Conservation (phyloP, 2,797 vertebrate species). For the Darevskia mixta region DNA sequence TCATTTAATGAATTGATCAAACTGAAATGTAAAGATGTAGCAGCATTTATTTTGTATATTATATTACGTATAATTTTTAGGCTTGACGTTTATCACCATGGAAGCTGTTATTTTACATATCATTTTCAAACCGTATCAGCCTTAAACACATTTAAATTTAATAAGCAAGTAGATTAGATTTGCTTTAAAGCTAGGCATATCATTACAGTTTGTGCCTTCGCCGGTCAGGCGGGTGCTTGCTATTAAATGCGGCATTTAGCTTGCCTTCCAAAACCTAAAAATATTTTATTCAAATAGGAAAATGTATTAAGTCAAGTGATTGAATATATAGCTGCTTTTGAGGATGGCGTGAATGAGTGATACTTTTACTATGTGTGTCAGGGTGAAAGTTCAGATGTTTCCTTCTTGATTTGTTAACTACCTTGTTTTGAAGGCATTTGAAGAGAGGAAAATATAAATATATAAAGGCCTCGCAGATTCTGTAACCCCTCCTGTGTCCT, state of each 20-base stretch:
- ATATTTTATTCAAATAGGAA: slow-evolving; percentile 57
- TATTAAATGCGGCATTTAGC: slow-evolving; percentile 74
- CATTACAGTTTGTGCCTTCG: slow-evolving; percentile 75
- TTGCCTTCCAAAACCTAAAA: slow-evolving; percentile 77
- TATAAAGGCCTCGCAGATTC: slow-evolving; percentile 65
- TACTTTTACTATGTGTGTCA: slow-evolving; percentile 11
- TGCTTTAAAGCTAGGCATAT: slow-evolving; percentile 84
- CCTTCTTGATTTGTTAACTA: slow-evolving; percentile 56
- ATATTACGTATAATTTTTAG: slow-evolving; percentile 83
- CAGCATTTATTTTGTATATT: slow-evolving; percentile 83
- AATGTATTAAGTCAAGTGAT: slow-evolving; percentile 66
- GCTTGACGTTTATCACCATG: slow-evolving; percentile 84
- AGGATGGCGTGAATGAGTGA: neutral
- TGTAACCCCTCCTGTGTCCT: slow-evolving; percentile 56
- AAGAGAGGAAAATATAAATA: slow-evolving; percentile 39
- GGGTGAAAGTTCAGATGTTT: slow-evolving; percentile 30
- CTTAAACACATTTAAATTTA: slow-evolving; percentile 88
- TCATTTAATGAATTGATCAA: slow-evolving; percentile 84
- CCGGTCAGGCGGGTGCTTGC: slow-evolving; percentile 63
- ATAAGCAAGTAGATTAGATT: slow-evolving; percentile 87
- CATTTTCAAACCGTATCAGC: slow-evolving; percentile 83
- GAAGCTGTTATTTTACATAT: slow-evolving; percentile 84
- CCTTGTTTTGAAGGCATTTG: slow-evolving; percentile 55
- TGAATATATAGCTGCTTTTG: slow-evolving; percentile 55
- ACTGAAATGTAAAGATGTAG: slow-evolving; percentile 79